Percentiles rank a stretch among this genome's conserved stretches.
These are phyloP conservation scores for Dolichopus griseipennis DNA, from an alignment of 2,888 invertebrate species.

Conservation along the genomic window DNA sequence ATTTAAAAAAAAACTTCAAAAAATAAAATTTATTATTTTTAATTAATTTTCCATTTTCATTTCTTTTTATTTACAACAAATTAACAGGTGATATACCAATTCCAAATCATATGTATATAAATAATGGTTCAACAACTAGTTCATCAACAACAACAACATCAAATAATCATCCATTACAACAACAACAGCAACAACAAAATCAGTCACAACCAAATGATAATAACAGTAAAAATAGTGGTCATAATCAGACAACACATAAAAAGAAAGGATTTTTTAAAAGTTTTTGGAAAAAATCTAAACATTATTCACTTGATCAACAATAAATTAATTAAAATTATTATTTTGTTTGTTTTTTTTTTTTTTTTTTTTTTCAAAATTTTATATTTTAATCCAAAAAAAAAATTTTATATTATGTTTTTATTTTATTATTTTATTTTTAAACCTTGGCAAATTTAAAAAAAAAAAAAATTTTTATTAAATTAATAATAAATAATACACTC, in stretches of 20 bases:
- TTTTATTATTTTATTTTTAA: no score
- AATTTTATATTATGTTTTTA: no score
- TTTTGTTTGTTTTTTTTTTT: not conserved
- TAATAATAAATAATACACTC: no score
- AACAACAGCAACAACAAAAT: constrained; percentile 11
- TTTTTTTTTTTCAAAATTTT: not conserved
- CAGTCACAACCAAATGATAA: constrained; percentile 31
- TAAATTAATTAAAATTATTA: not conserved
- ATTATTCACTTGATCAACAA: constrained; percentile 71
- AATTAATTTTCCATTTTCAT: no score
- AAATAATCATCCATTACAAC: not conserved
- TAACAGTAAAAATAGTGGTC: constrained; percentile 29
- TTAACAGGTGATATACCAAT: constrained; percentile 21
- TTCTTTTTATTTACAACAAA: not conserved
- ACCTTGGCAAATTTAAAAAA: no score
- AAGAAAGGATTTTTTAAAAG: constrained; percentile 83
- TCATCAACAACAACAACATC: constrained; percentile 12
- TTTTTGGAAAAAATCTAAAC: constrained; percentile 80
- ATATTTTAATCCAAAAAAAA: no score
- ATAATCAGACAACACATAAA: constrained; percentile 49
- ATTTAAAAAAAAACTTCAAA: no score
- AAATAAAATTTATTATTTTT: not conserved
- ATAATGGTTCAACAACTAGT: constrained; percentile 5
- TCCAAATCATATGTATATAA: constrained; percentile 15
- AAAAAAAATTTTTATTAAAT: no score